These are phyloP conservation scores for Naja naja DNA, from an alignment of 2,113 vertebrate species.

Conservation along the genomic window DNA sequence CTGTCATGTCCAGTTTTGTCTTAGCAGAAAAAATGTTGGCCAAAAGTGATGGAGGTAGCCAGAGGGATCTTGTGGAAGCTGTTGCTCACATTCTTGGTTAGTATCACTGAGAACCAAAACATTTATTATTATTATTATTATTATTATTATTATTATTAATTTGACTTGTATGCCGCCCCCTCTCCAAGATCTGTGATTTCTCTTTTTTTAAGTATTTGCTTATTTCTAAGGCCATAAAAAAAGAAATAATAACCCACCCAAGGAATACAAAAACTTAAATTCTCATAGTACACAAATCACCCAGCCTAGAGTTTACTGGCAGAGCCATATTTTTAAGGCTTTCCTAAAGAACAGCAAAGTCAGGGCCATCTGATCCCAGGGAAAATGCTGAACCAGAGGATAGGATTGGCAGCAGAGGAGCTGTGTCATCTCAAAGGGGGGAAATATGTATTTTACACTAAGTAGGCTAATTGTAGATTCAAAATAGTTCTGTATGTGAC, in stretches of 20 bases:
- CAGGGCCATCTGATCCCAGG: neutral
- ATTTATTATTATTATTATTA: too few relatives aligned
- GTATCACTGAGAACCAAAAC: neutral
- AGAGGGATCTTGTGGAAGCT: slow-evolving; percentile 81
- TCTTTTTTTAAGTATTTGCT: neutral
- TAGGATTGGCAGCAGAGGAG: neutral
- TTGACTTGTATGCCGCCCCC: too few relatives aligned
- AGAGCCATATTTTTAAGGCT: neutral
- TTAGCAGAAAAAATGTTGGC: slow-evolving; percentile 79
- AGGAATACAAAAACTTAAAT: neutral
- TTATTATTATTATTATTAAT: too few relatives aligned
- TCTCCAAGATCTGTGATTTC: neutral
- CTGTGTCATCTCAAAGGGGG: neutral
- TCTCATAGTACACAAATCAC: neutral
- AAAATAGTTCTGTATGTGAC: neutral
- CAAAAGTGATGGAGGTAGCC: slow-evolving; percentile 57
- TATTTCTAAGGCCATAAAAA: neutral
- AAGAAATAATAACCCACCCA: neutral
- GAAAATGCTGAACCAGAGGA: neutral
- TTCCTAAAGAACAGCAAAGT: neutral
- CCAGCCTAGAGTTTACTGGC: neutral
- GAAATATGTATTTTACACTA: neutral
- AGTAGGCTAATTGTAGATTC: neutral
- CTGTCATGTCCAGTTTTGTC: slow-evolving; percentile 93
- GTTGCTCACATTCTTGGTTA: slow-evolving; percentile 92